Conservation (phyloP, 2,888 invertebrate species). For the Rotaria socialis region DNA sequence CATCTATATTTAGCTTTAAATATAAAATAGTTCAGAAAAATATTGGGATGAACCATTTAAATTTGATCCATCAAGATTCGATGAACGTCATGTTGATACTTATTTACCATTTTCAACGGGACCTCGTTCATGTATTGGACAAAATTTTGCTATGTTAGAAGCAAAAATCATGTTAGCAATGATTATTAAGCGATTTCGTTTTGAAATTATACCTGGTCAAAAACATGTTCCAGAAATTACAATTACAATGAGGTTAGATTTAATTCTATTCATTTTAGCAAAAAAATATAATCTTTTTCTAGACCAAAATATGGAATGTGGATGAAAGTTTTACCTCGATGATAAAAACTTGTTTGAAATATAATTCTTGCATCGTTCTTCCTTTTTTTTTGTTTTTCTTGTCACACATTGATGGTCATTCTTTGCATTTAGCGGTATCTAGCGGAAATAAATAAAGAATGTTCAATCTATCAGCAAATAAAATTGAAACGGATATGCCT, state of each 20-base stretch:
- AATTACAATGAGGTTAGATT: neutral
- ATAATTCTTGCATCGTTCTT: no score
- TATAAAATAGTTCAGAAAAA: neutral
- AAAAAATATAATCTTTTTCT: neutral
- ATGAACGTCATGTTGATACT: neutral
- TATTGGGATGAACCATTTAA: conserved; percentile 34
- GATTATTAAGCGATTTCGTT: neutral
- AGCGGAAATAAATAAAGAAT: neutral
- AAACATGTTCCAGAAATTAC: neutral
- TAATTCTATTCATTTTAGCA: neutral
- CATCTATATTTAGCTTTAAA: neutral
- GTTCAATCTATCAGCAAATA: neutral
- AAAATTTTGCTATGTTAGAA: conserved; percentile 31
- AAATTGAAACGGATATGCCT: neutral
- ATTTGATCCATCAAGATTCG: conserved; percentile 23
- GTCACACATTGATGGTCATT: neutral
- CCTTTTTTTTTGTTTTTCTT: no score
- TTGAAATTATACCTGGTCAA: neutral
- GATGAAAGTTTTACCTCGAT: neutral
- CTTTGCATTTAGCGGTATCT: neutral
- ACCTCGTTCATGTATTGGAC: conserved; percentile 15
- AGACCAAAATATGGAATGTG: neutral
- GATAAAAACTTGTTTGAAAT: neutral
- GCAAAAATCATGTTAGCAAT: conserved; percentile 19
- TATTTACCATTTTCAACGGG: neutral